Evolutionary conservation across 1,140 invertebrate genomes (phyloP), one percentile per base, ranked within the genome.

Genomic region (Araneus ventricosus): DNA sequence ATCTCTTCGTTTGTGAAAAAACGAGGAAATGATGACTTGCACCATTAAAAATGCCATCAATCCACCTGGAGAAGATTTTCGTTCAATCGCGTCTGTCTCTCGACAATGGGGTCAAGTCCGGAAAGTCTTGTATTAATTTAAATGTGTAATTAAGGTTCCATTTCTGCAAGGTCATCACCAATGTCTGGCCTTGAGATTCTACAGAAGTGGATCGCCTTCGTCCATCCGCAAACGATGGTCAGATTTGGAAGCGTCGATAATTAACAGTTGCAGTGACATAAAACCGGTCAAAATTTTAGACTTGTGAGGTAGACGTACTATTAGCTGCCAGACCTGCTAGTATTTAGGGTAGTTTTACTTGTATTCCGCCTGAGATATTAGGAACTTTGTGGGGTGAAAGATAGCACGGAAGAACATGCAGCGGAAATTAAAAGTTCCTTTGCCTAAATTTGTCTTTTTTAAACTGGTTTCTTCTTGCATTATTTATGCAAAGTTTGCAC

Each of bases 111-210:
- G 70, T 75, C 70, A 75, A 75, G 70, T 75, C 14, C 5, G 30
- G 20, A 75, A 75, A 14, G 45, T 75, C 70, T 20, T 37, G 70
- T 75, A 75, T 75, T 37, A 75, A 75, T 34, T 75, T 75, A 75
- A 75, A 75, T 37, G 14, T 37, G 30, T 75, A 75, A 75, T 75
- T 75, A 34, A 20, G 10, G 30, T 75, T 75, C 5, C 30, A 75
- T 5, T 22, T 37, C 70, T 34, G 20, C 27, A 75, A 75, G 70
- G 70, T 75, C 30, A 20, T 17, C 63, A 37, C 30, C 70, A 20
- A 30, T 37, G 70, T 20, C 14, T 34, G 70, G 1, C 70, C 70
- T 75, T 75, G 70, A 75, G 70, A 27, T 20, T 30, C 30, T 20
- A 20, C 4, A 75, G 34, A 75, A 75, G 70, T 75, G 70, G 70